Percentiles rank a stretch among this genome's conserved stretches.
Evolutionary conservation across 1,140 invertebrate genomes (phyloP).

Genomic region (Ylistrum balloti): DNA sequence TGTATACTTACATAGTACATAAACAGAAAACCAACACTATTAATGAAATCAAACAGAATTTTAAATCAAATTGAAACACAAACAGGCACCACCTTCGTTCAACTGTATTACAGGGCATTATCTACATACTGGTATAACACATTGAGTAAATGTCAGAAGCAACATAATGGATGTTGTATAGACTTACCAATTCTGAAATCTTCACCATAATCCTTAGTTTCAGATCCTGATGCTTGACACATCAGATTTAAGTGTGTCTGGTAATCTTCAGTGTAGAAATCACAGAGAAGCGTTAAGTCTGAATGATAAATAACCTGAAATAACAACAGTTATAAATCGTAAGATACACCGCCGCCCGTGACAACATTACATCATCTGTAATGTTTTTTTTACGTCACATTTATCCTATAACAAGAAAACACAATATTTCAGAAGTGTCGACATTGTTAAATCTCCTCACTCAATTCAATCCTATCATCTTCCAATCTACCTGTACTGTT

Average conservation of each 20-base stretch:
- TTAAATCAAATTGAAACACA: neutral
- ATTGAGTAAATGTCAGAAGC: neutral
- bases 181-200: neutral
- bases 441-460: neutral
- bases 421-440: neutral
- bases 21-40: neutral
- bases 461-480: neutral
- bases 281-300: neutral
- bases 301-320: neutral
- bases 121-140: neutral
- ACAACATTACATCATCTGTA: neutral
- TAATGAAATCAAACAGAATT: conserved; percentile 33
- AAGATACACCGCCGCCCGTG: neutral
- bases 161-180: neutral
- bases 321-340: neutral
- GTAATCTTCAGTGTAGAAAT: neutral
- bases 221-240: neutral
- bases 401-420: neutral
- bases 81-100: neutral
- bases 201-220: neutral
- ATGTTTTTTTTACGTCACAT: neutral
- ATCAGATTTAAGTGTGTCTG: neutral
- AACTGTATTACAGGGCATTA: neutral
- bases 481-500: conserved; percentile 17
- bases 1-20: neutral